phyloP scores from a whole-genome alignment of 2,113 vertebrate genomes.

The Prolemur simus region DNA sequence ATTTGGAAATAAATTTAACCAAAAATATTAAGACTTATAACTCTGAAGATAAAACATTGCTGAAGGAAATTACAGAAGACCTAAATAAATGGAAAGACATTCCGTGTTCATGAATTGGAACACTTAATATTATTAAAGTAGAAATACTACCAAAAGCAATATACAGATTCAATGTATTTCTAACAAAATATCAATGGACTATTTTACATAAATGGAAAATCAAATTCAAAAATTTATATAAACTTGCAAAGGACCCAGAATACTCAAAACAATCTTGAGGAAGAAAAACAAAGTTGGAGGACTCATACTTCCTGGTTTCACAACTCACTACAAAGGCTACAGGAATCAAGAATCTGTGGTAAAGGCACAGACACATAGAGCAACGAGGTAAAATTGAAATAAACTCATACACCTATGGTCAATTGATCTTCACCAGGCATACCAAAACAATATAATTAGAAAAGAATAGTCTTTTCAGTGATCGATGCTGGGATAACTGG shows the following conservation, averaged over 20 bases:
- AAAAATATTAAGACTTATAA: neutral
- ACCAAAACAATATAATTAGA: neutral
- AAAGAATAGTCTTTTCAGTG: neutral
- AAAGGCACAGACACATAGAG: neutral
- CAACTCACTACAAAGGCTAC: neutral
- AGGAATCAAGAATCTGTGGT: neutral
- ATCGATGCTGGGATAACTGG: neutral
- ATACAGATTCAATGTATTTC: neutral
- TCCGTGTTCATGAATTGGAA: neutral
- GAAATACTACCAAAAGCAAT: neutral
- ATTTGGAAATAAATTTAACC: neutral
- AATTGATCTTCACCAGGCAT: neutral
- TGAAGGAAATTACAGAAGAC: neutral
- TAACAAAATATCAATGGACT: neutral
- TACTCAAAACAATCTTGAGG: neutral
- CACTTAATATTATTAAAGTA: neutral
- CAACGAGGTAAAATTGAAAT: neutral
- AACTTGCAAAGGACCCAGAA: neutral
- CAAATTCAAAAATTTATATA: neutral
- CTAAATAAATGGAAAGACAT: neutral
- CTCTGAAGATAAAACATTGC: neutral
- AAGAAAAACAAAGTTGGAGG: neutral
- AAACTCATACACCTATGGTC: neutral
- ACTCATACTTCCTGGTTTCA: neutral
- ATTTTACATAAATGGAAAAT: neutral